Conservation (phyloP, 2,888 invertebrate species). For the Drosophila affinis region DNA sequence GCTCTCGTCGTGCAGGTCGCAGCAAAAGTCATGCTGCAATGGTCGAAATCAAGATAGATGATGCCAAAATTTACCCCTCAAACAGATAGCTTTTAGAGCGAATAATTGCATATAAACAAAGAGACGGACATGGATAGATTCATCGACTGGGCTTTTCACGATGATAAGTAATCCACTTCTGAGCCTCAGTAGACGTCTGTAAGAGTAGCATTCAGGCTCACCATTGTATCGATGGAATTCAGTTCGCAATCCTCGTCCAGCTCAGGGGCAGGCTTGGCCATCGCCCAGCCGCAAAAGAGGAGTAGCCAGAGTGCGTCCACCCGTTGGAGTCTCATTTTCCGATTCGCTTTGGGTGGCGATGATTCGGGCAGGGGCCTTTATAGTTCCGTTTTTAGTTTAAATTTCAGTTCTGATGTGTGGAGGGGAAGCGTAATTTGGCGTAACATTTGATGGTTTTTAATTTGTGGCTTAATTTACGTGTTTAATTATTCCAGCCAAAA, state of each 20-base stretch:
- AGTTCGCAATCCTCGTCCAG: constrained; percentile 68
- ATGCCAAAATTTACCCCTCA: too few species aligned
- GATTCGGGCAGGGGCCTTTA: constrained; percentile 42
- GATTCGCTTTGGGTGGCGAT: neutral
- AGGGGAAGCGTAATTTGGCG: constrained; percentile 55
- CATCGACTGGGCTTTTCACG: too few species aligned
- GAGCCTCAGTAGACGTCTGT: too few species aligned
- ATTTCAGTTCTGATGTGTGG: neutral
- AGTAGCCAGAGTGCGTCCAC: constrained; percentile 11
- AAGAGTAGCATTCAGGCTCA: constrained; percentile 19
- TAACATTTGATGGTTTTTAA: constrained; percentile 61
- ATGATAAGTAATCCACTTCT: too few species aligned
- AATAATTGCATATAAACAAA: too few species aligned
- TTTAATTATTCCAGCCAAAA: constrained; percentile 47
- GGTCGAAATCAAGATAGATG: too few species aligned
- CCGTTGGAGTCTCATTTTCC: constrained; percentile 21
- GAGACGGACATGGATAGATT: too few species aligned
- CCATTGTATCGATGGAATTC: constrained; percentile 64
- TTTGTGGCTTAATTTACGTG: constrained; percentile 55
- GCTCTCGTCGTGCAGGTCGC: constrained; percentile 72
- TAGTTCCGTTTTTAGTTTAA: constrained; percentile 18
- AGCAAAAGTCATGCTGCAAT: constrained; percentile 73
- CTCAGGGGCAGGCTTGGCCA: constrained; percentile 21
- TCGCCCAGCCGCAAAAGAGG: constrained; percentile 1
- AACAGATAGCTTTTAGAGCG: too few species aligned